Conservation (phyloP, 2,888 invertebrate genomes). For the Eupithecia inturbata region DNA sequence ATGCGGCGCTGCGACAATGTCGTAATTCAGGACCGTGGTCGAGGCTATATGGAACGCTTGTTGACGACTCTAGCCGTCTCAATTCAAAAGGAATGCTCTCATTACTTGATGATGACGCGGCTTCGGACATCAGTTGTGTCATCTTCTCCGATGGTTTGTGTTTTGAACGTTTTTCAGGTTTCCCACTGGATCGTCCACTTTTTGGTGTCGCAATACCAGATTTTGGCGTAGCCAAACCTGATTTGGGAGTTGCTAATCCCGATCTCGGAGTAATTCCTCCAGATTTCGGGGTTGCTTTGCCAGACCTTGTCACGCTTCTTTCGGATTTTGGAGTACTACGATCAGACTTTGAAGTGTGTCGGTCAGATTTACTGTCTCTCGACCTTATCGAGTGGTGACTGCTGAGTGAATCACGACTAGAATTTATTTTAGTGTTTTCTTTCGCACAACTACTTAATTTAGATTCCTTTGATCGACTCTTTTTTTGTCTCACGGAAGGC, state of each 20-base stretch:
- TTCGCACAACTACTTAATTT: constrained; percentile 72
- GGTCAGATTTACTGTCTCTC: constrained; percentile 79
- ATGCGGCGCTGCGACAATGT: constrained; percentile 84
- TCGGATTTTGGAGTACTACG: constrained; percentile 79
- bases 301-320: constrained; percentile 74
- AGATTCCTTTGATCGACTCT: constrained; percentile 78
- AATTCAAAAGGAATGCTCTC: constrained; percentile 81
- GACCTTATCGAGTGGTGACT: constrained; percentile 82
- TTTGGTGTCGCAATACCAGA: constrained; percentile 82
- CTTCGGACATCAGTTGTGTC: constrained; percentile 82
- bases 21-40: constrained; percentile 79
- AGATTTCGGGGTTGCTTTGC: constrained; percentile 75
- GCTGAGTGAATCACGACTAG: constrained; percentile 79
- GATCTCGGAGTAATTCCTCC: constrained; percentile 76
- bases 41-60: constrained; percentile 87
- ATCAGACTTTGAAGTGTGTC: constrained; percentile 78
- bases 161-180: constrained; percentile 76
- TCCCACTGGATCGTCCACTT: constrained; percentile 83
- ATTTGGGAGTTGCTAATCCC: constrained; percentile 76
- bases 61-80: constrained; percentile 83
- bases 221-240: constrained; percentile 74
- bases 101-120: constrained; percentile 85
- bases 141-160: constrained; percentile 82
- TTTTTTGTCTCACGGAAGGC: constrained; percentile 78
- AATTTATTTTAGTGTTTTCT: constrained; percentile 73